Evolutionary conservation across 2,888 invertebrate species (phyloP), one percentile per base, ranked within the genome.

Genomic region (Pristionchus japonicus): DNA sequence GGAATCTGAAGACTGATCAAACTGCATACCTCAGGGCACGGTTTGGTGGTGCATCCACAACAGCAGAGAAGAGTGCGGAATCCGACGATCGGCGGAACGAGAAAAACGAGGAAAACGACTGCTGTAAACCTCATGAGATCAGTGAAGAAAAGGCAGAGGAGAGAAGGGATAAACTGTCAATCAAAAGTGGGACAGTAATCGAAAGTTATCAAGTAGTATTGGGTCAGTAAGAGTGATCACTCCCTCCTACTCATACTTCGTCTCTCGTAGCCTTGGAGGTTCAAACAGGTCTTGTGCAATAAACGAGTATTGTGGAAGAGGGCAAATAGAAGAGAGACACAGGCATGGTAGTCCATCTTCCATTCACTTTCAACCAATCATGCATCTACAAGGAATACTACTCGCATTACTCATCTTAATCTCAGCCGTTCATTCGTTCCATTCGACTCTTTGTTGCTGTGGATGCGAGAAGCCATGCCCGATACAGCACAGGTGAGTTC

Each of bases 401-500:
- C 40, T 70, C 31, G 1, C 34, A 31, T 34, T 74, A 23, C 37
- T 74, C 40, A 31, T 74, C 37, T 74, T 40, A 13, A 13, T 74
- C 20, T 74, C 74, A 27, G 1, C 20, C 20, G 80, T 80, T 31
- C 0, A 27, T 27, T 86, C 87, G 9, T 87, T 87, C 37, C 87
- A 87, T 52, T 77, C 87, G 27, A 37, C 87, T 27, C 77, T 87
- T 27, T 87, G 87, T 43, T 87, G 87, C n/a, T 87, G 87, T n/a
- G 87, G 87, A 43, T 87, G 87, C 40, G 77, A 74, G 49, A 74
- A 27, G 20, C 87, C 87, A 13, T 87, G 87, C 37, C 87, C 87
- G 13, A 61, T 87, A 11, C 87, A 87, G 37, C 87, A 74, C 77
- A 74, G 87, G 87, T 86, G 37, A 74, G 23, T 11, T 11, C 47